Conservation (phyloP, 2,797 vertebrate genomes). For the Onychomys torridus region DNA sequence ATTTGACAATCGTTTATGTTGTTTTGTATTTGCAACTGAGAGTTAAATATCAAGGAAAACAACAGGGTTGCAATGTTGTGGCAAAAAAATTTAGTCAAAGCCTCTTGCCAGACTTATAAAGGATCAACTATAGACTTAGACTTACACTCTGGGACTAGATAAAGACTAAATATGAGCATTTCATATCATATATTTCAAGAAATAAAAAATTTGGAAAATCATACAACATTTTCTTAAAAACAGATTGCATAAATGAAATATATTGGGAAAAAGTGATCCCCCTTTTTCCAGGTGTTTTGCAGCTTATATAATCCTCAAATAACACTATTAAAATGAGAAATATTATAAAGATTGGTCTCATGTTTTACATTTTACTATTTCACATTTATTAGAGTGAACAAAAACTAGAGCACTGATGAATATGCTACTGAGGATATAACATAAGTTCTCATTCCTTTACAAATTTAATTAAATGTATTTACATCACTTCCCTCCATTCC, state of each 20-base stretch:
- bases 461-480: not conserved
- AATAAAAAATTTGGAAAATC: not conserved
- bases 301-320: not conserved
- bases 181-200: not conserved
- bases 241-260: not conserved
- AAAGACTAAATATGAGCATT: not conserved
- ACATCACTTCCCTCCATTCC: not conserved
- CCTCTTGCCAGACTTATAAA: not conserved
- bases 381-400: not conserved
- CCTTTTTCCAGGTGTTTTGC: not conserved
- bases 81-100: not conserved
- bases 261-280: not conserved
- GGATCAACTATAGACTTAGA: not conserved
- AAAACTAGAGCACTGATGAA: not conserved
- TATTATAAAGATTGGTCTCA: not conserved
- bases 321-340: not conserved
- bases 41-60: slow-evolving; percentile 44
- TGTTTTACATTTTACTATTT: not conserved
- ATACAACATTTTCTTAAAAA: not conserved
- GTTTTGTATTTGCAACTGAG: slow-evolving; percentile 14
- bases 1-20: slow-evolving; percentile 61
- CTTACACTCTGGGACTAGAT: not conserved
- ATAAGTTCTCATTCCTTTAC: not conserved
- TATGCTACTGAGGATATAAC: not conserved
- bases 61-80: slow-evolving; percentile 31